Evolutionary conservation across 2,113 vertebrate species (phyloP), one percentile per base, ranked within the genome.

Genomic region (Burhinus bistriatus): DNA sequence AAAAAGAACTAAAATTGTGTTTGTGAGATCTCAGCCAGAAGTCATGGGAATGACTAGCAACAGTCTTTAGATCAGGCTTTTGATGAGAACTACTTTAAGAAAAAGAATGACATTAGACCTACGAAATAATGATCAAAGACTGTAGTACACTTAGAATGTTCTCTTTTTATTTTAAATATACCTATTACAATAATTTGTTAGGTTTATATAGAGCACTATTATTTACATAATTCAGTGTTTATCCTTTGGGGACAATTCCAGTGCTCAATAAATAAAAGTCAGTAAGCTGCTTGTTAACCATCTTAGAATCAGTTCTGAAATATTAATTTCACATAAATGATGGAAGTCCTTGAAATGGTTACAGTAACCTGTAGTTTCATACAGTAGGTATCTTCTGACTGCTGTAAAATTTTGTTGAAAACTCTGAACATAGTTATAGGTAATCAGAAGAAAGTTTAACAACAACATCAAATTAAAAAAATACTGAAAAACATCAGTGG

Each of bases 151-250:
- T 98, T 96, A 96, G 93, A 96, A 97, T 95, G 89, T 97, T 97
- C 72, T 96, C 62, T 97, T 98, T 97, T 98, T 98, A 98, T 98
- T 98, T 98, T 98, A 98, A 98, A 98, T 98, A 98, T 98, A 97
- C 83, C 92, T 97, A 97, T 97, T 98, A 98, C 98, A 98, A 90
- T 94, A 97, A 96, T 96, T 97, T 94, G 92, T 98, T 98, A 98
- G 93, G 96, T 71, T 94, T 90, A 93, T 97, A 97, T 95, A 96
- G 95, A 98, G 89, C 94, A 97, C 90, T 94, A 90, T 97, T 98
- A 98, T 98, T 98, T 98, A 98, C 97, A 98, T 79, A 96, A 82
- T 93, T 89, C 96, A 97, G 91, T 95, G 93, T 97, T 95, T 97
- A 75, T 94, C 70, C 83, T 97, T 93, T 95, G 90, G 93, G 94